Evolutionary conservation across 2,888 invertebrate species (phyloP), one percentile per base, ranked within the genome.

Genomic region (Melipona beecheii): DNA sequence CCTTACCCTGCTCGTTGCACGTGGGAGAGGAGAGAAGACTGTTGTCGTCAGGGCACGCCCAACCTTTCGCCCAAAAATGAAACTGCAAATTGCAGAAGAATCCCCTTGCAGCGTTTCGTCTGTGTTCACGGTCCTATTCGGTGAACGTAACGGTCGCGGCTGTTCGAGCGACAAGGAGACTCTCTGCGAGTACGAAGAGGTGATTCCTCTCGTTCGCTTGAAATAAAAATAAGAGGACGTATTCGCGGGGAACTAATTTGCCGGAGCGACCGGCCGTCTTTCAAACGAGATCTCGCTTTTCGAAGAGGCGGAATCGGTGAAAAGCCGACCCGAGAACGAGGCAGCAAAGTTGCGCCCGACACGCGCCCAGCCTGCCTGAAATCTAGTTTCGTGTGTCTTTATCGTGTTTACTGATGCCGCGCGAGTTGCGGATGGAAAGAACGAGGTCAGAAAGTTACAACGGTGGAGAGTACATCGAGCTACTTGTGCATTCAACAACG

Each of bases 1-100:
- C 83, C 62, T 66, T 74, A 17, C 13, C 64, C n/a, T 52, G n/a
- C 31, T 15, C 65, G 66, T 19, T 24, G 80, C 52, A 31, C 69
- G 80, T 52, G 43, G 58, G 69, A 66, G 56, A 36, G 15, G 13
- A 5, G 5, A 15, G n/a, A n/a, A 56, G 56, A 9, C 43, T 2
- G 15, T 13, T 4, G n/a, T n/a, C 56, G 15, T 13, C n/a, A 5
- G 24, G 31, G 4, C 56, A 58, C 5, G 15, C n/a, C n/a, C 5
- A 58, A 15, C 15, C 56, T n/a, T 58, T 15, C 56, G n/a, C 24
- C 13, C n/a, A n/a, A n/a, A 58, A 58, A n/a, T n/a, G 15, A 58
- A n/a, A 56, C 15, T n/a, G n/a, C n/a, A 58, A 58, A 58, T 58
- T 15, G 15, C 15, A 13, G 13, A 27, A 27, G 27, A 27, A 31